Evolutionary conservation across 2,888 invertebrate species (phyloP), one percentile per base, ranked within the genome.

Genomic region (Platerodrilus igneus): DNA sequence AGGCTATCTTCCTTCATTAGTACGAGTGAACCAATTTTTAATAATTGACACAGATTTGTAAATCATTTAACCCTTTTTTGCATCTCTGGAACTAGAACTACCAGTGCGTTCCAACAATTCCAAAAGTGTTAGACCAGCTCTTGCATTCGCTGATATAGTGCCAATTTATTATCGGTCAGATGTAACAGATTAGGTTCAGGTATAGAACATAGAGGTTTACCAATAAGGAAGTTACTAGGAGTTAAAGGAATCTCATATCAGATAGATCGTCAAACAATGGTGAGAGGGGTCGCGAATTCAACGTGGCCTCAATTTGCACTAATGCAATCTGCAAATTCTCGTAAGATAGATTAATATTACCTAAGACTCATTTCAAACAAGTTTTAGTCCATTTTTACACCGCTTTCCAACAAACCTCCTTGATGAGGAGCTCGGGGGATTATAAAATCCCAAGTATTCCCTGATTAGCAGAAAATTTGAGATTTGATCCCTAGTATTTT

Each of bases 61-160:
- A 8, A 20, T 21, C 31, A 31, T 31, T 31, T 31, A 20, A 14
- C 8, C 14, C 31, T n/a, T 10, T 4, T 2, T 20, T 31, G 31
- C 10, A 31, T 6, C 6, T 31, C 20, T 5, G 31, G 13, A n/a
- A 31, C 20, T n/a, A 20, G 13, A n/a, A 31, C 20, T n/a, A 20
- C 10, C 21, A 20, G 20, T 8, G 4, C 9, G 2, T n/a, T 9
- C 31, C 31, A 31, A 2, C 31, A 13, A 3, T 19, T 20, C 31
- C 31, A 31, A 19, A 31, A 31, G 7, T 9, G n/a, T 11, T 31
- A 21, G 8, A 4, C 3, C 10, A 20, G 3, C 4, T 11, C 7
- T 6, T 19, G n/a, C 11, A 3, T 2, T 6, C 13, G 19, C 16
- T 19, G 20, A 13, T 16, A 28, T 3, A 5, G n/a, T 14, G 7